Base-by-base conservation (phyloP, 53 echinoderm and acorn worm genomes). In the Stichopus horrens region DNA sequence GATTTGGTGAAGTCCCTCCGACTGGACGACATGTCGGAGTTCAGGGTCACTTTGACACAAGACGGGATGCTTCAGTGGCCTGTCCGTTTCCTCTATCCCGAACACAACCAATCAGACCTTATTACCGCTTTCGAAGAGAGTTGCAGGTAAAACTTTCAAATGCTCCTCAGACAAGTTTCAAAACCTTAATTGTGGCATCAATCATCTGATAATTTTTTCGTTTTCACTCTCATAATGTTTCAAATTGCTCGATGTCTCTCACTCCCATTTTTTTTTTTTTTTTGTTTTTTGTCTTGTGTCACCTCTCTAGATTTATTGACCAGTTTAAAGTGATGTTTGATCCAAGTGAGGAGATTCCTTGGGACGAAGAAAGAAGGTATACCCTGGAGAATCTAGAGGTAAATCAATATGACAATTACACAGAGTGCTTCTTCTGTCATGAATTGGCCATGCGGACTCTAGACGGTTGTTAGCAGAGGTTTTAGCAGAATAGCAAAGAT, bases 61-160 rank as follows among this genome's bases (percentile, higher is more conserved):
- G 83, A 90, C 11, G 98, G 93, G 51, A 76, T 74, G 18, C 95
- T 98, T 58, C 77, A 89, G 57, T 98, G 98, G 98, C 98, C 98
- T 6, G 95, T 96, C 4, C 89, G 94, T 37, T 96, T 98, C 57
- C 92, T 98, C 74, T 98, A 98, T 82, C 98, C 98, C 9, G 98
- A 98, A 63, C 90, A 91, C 77, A 90, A 91, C 22, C 94, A 94
- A 65, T 96, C 94, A 79, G 98, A 98, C 81, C 71, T 98, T 16
- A 93, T 98, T 74, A 75, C 79, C 54, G 94, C 88, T n/a, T 98
- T 98, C 68, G 82, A 95, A 75, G 98, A 98, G 92, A 90, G 96
- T 73, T 90, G 94, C 68, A 93, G 92, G 98, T 94, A 23, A 73
- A 53, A 9, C 37, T 37, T 37, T 37, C 37, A 37, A 37, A 75